These are phyloP conservation scores for Isaurus tuberculatus DNA, from an alignment of 92 coral and sea anemone species.

Conservation along the genomic window DNA sequence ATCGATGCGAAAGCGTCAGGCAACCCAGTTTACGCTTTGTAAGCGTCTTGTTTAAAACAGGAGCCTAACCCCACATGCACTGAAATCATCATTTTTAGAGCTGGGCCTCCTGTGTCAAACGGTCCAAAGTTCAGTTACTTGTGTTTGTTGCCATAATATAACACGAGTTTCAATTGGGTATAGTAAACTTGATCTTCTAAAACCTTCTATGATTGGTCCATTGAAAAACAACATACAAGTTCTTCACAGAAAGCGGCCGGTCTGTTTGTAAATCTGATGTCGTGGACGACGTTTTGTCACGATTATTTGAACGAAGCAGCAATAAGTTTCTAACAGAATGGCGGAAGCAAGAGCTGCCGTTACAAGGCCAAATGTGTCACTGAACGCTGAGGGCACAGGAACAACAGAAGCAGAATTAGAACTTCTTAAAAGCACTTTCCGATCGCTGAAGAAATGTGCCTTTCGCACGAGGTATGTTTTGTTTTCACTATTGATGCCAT, in stretches of 20 bases:
- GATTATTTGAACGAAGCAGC: neutral
- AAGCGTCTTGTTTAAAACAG: no score
- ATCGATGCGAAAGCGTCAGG: no score
- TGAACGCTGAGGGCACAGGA: constrained; percentile 94
- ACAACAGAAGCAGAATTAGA: constrained; percentile 96
- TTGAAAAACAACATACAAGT: neutral
- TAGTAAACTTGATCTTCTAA: neutral
- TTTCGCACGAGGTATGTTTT: constrained; percentile 88
- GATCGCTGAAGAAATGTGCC: constrained; percentile 88
- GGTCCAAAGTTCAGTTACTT: constrained; percentile 17
- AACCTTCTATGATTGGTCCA: constrained; percentile 16
- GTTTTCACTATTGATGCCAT: neutral
- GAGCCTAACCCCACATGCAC: no score
- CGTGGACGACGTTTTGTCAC: neutral
- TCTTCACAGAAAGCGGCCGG: neutral
- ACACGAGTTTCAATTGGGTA: neutral
- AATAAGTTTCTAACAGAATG: constrained; percentile 49
- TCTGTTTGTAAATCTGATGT: constrained; percentile 11
- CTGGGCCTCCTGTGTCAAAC: neutral
- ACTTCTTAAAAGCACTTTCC: constrained; percentile 88
- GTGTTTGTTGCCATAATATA: neutral
- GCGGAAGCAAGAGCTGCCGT: constrained; percentile 99
- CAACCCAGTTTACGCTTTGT: no score
- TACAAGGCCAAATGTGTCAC: constrained; percentile 87
- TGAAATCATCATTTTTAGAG: no score